These are phyloP conservation scores for Meriones unguiculatus DNA, from an alignment of 2,113 vertebrate genomes.

Conservation along the genomic window DNA sequence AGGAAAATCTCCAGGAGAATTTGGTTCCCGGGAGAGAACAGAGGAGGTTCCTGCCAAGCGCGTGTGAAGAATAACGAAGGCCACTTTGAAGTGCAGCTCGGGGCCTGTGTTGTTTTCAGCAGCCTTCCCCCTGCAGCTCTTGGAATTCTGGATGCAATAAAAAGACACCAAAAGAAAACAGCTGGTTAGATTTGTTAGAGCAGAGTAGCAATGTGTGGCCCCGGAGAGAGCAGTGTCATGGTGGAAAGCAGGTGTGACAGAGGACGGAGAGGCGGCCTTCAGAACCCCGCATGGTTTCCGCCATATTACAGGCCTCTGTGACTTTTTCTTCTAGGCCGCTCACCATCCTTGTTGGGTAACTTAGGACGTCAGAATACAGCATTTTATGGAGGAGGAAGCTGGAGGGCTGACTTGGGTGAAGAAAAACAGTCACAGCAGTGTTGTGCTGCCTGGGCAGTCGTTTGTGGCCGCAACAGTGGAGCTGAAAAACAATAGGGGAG, in stretches of 20 bases:
- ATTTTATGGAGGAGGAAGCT: background rate
- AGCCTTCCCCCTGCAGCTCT: conserved; percentile 86
- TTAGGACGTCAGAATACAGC: background rate
- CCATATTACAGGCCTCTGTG: background rate
- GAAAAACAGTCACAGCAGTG: background rate
- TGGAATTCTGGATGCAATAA: conserved; percentile 89
- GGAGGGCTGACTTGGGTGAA: background rate
- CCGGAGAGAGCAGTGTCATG: conserved; percentile 65
- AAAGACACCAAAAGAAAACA: conserved; percentile 89
- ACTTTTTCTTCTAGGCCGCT: background rate
- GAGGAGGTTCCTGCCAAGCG: conserved; percentile 85
- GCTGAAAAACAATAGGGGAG: background rate
- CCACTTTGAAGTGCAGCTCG: conserved; percentile 88
- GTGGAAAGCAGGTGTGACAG: conserved; percentile 60
- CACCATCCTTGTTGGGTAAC: background rate
- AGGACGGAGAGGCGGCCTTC: background rate
- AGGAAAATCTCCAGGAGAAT: conserved; percentile 88
- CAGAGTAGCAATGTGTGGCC: conserved; percentile 80
- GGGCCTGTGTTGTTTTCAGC: conserved; percentile 86
- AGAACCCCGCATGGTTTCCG: too few relatives aligned
- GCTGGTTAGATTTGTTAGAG: conserved; percentile 84
- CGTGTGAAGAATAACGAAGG: conserved; percentile 89
- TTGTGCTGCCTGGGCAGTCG: background rate
- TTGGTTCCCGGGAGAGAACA: conserved; percentile 86
- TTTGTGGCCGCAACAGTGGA: background rate